phyloP scores from a whole-genome alignment of 2,888 invertebrate genomes.

The Hypomecis atomaria region DNA sequence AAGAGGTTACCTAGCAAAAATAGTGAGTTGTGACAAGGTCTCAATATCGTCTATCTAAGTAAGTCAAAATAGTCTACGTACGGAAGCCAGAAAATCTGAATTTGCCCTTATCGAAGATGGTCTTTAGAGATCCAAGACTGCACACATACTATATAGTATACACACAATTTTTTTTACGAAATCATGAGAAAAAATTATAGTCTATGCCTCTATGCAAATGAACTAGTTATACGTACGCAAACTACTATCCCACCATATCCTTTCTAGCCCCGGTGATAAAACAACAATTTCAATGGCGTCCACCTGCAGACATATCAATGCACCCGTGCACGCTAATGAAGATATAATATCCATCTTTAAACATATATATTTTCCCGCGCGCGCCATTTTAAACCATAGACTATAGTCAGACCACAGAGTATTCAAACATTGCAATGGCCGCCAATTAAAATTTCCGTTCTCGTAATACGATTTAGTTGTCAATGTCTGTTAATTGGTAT shows the following conservation, averaged over 20 bases:
- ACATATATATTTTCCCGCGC: conserved; percentile 78
- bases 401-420: conserved; percentile 40
- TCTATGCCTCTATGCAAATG: background rate
- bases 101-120: no score
- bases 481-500: conserved; percentile 81
- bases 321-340: conserved; percentile 79
- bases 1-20: no score
- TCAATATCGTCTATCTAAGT: no score
- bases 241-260: conserved; percentile 3
- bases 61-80: no score
- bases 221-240: background rate
- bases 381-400: conserved; percentile 68
- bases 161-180: no score
- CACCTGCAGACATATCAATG: conserved; percentile 82
- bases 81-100: no score
- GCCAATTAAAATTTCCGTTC: conserved; percentile 75
- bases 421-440: conserved; percentile 63
- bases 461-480: conserved; percentile 81
- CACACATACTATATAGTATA: no score
- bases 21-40: no score
- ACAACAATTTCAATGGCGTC: conserved; percentile 78
- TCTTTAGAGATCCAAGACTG: no score
- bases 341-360: conserved; percentile 82
- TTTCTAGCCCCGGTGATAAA: conserved; percentile 68
- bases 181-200: background rate